phyloP scores from a whole-genome alignment of 2,888 invertebrate genomes.

The Malachius bipustulatus region DNA sequence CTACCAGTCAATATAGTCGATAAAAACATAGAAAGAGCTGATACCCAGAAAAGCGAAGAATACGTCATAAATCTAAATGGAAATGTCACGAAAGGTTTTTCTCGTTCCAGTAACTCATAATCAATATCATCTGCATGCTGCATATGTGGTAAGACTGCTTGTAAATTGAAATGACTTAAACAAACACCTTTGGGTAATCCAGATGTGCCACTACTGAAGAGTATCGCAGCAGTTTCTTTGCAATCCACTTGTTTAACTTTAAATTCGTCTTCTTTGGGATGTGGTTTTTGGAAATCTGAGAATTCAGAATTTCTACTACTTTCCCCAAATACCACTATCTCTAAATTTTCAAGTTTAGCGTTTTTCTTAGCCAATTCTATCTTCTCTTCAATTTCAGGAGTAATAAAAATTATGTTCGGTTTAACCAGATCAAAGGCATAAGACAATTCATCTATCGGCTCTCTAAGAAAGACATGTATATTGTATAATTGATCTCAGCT shows the following conservation, averaged over 20 bases:
- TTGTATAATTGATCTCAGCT: too few relatives aligned
- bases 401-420: not conserved
- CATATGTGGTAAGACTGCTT: conserved; percentile 15
- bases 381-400: too few relatives aligned
- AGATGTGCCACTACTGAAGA: conserved; percentile 31
- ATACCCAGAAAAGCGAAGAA: not conserved
- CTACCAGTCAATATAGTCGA: not conserved
- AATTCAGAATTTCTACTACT: not conserved
- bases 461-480: too few relatives aligned
- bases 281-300: not conserved
- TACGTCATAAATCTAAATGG: not conserved
- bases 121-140: not conserved
- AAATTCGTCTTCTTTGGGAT: conserved; percentile 17
- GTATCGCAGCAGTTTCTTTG: conserved; percentile 23
- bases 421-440: not conserved
- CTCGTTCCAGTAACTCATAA: not conserved
- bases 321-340: not conserved
- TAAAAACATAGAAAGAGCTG: not conserved
- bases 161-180: conserved; percentile 21
- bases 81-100: not conserved
- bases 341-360: not conserved
- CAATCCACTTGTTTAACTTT: conserved; percentile 12
- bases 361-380: not conserved
- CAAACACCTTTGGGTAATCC: conserved; percentile 33
- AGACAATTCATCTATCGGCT: too few relatives aligned